Base-by-base conservation (phyloP, 92 coral and sea anemone species). In the Epizoanthus illoricatus region DNA sequence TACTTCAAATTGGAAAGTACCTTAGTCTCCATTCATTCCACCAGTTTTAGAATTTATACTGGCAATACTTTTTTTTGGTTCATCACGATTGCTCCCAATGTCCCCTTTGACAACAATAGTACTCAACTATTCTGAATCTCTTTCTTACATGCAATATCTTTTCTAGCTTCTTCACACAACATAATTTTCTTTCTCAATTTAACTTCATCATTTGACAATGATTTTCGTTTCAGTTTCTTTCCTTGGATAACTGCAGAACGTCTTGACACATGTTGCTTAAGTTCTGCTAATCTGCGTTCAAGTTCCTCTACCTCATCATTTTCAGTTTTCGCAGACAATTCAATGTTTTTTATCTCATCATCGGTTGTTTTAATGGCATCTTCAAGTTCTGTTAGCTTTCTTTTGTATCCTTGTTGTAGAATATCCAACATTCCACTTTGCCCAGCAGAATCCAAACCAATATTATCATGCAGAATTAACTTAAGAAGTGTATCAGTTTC, bases 381-480 rank as follows among this genome's bases (percentile, higher is more conserved):
- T 78, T 63, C 82, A 63, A 78, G 71, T 55, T 78, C 71, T 3
- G 71, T 62, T 39, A 78, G 28, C 52, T 78, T 78, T 12, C 82
- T 42, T 63, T 78, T 78, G 23, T 62, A 63, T 45, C 82, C 82
- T 12, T 78, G 82, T 18, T 78, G 82, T 13, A 78, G 70, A 24
- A 78, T 78, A 63, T 78, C 82, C 21, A 78, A 58, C 82, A 78
- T 78, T 12, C 82, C 82, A 64, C 43, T 78, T 16, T 78, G 82
- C 4, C 82, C 82, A n/a, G 39, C 82, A 13, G 82, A 63, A 43
- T 78, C 82, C 82, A 78, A 64, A 7, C 82, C 82, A n/a, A 62
- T 62, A 23, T 78, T 78, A 15, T 78, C 82, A 78, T 78, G 82
- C 60, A 78, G 64, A 62, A 78, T 78, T 45, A 78, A 21, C 17